phyloP scores from a whole-genome alignment of 1,140 invertebrate species.

The Psix sp. region DNA sequence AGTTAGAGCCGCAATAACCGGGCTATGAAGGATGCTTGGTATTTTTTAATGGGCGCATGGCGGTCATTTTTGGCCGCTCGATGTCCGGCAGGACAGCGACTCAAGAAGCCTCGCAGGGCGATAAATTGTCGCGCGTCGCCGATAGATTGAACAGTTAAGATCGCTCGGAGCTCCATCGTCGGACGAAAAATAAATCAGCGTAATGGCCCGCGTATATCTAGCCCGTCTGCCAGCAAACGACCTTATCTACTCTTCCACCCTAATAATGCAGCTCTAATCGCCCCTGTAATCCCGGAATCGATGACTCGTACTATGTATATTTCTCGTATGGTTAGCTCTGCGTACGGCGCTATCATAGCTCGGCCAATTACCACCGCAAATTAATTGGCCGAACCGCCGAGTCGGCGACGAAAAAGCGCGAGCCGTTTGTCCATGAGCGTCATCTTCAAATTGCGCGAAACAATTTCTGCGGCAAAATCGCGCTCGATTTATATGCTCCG shows the following conservation, averaged over 20 bases:
- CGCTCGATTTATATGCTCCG: too few relatives aligned
- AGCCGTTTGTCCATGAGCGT: conserved; percentile 25
- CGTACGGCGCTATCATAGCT: conserved; percentile 57
- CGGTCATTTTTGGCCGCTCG: too few relatives aligned
- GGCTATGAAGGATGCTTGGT: too few relatives aligned
- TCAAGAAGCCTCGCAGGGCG: conserved; percentile 34
- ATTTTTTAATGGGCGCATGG: too few relatives aligned
- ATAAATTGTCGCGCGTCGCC: conserved; percentile 60
- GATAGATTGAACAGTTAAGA: conserved; percentile 63
- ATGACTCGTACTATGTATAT: conserved; percentile 65
- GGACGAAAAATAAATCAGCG: conserved; percentile 66
- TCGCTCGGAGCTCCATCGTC: conserved; percentile 50
- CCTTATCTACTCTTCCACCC: conserved; percentile 68
- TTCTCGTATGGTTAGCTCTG: conserved; percentile 60
- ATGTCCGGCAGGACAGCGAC: conserved; percentile 5
- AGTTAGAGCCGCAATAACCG: too few relatives aligned
- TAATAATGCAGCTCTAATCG: conserved; percentile 67
- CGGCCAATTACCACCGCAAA: conserved; percentile 59
- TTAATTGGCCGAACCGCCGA: conserved; percentile 50
- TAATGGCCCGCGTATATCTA: conserved; percentile 61
- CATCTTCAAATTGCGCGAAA: too few relatives aligned
- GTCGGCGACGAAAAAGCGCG: conserved; percentile 15
- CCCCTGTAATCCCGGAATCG: conserved; percentile 65
- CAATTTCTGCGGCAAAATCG: too few relatives aligned
- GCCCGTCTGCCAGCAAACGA: conserved; percentile 60